These are phyloP conservation scores for Talpa occidentalis DNA, from an alignment of 2,113 vertebrate genomes.

Conservation along the genomic window DNA sequence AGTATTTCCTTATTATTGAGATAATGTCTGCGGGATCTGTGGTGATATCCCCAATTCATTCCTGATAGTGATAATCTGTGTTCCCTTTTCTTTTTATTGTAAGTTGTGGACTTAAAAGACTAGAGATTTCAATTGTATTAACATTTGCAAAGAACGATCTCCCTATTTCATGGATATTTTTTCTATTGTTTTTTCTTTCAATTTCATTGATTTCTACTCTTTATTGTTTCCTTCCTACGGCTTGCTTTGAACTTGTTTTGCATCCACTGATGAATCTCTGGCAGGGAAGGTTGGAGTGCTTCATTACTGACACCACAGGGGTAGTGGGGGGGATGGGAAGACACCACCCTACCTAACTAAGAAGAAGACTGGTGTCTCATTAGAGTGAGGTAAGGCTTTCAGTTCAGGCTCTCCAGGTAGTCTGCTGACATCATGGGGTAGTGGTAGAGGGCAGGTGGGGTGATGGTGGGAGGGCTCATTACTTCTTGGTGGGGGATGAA, in stretches of 20 bases:
- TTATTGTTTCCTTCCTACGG: background rate
- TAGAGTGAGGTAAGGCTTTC: background rate
- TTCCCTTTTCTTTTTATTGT: background rate
- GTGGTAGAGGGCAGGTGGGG: rapidly evolving
- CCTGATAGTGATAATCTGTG: background rate
- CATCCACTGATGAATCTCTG: background rate
- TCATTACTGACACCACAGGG: background rate
- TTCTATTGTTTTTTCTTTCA: background rate
- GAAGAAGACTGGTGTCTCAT: background rate
- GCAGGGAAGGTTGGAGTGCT: background rate
- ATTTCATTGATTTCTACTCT: background rate
- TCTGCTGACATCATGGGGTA: background rate
- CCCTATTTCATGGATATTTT: background rate
- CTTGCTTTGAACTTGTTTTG: background rate
- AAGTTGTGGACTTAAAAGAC: background rate
- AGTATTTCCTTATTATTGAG: background rate
- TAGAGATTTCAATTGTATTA: background rate
- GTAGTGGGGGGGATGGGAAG: background rate
- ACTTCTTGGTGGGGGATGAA: background rate
- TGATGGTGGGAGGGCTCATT: background rate
- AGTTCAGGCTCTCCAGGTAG: background rate
- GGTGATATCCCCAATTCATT: background rate
- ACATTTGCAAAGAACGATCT: background rate
- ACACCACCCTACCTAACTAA: background rate
- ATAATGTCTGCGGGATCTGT: background rate